A percentile compares a stretch with the other conserved stretches of the same genome.
Conservation (phyloP, 2,113 vertebrate species). For the Shinisaurus crocodilurus region DNA sequence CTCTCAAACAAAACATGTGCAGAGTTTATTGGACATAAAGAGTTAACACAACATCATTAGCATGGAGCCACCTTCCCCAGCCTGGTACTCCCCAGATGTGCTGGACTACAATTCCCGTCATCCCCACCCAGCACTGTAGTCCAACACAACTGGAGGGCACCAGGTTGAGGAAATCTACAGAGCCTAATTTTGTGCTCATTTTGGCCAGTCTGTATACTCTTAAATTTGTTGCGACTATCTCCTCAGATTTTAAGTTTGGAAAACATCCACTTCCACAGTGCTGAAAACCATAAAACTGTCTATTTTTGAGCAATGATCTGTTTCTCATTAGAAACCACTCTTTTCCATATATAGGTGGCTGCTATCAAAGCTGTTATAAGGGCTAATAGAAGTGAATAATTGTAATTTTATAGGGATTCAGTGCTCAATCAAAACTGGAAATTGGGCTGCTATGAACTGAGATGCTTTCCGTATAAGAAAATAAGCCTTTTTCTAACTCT, state of each 20-base stretch:
- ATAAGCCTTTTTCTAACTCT: constrained; percentile 61
- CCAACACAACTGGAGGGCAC: neutral
- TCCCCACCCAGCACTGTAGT: neutral
- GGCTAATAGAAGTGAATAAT: constrained; percentile 54
- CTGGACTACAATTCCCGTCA: neutral
- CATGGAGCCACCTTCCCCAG: no score
- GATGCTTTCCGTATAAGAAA: constrained; percentile 52
- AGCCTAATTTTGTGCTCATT: neutral
- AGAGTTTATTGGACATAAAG: neutral
- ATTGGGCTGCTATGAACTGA: constrained; percentile 35
- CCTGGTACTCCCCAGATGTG: neutral
- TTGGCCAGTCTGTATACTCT: neutral
- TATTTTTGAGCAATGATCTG: constrained; percentile 60
- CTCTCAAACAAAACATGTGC: neutral
- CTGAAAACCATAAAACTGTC: constrained; percentile 71
- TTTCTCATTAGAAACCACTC: constrained; percentile 65
- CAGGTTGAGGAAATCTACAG: neutral
- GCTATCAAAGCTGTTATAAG: constrained; percentile 51
- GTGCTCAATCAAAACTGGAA: neutral
- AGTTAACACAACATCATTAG: neutral
- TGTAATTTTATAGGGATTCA: constrained; percentile 12
- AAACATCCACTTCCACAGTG: constrained; percentile 64
- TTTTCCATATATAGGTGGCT: constrained; percentile 37
- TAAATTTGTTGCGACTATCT: neutral
- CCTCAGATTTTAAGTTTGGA: constrained; percentile 58